Evolutionary conservation across 2,113 vertebrate genomes (phyloP), one percentile per base, ranked within the genome.

Genomic region (Aphyosemion australe): DNA sequence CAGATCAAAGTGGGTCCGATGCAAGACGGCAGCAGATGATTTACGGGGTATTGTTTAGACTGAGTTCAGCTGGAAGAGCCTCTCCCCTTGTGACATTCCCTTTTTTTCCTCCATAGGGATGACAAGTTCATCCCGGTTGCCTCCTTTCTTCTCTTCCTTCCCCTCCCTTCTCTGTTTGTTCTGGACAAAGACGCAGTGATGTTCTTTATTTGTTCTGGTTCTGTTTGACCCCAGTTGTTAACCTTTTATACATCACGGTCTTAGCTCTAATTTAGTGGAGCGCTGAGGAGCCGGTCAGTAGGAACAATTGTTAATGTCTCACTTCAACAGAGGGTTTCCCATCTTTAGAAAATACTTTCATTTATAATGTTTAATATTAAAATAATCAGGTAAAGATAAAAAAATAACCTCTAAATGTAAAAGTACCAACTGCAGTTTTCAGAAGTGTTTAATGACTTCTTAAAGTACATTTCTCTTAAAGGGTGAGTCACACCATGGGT

Each of bases 41-140:
- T 80, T 51, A 70, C 65, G 31, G 64, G 31, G 32, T 71, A 73
- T 86, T 88, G 76, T 83, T 67, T 57, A 12, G 4, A 5, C 19
- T 46, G 45, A 62, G 73, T 31, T 61, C 5, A 43, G 37, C 6
- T 61, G 21, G 1, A 69, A 48, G n/a, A 58, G 18, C 61, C 32
- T 55, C 81, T 81, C 78, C 13, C 81, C 58, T 62, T 5, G 16
- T 65, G 63, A 56, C 61, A 18, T 32, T 19, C 68, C 56, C 65
- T 67, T 53, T 12, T 48, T 50, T 69, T 65, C 13, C 57, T 55
- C 60, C 4, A 5, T 26, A 61, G 34, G 76, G 51, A 79, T 55
- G 60, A 64, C 46, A n/a, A 26, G 48, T 57, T 55, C 0, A 62
- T 69, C 73, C 39, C 42, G 46, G 51, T 67, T 71, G n/a, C 18